Percentiles rank a stretch among this genome's conserved stretches.
Evolutionary conservation across 1,140 invertebrate genomes (phyloP).

Genomic region (Bombus terrestris): DNA sequence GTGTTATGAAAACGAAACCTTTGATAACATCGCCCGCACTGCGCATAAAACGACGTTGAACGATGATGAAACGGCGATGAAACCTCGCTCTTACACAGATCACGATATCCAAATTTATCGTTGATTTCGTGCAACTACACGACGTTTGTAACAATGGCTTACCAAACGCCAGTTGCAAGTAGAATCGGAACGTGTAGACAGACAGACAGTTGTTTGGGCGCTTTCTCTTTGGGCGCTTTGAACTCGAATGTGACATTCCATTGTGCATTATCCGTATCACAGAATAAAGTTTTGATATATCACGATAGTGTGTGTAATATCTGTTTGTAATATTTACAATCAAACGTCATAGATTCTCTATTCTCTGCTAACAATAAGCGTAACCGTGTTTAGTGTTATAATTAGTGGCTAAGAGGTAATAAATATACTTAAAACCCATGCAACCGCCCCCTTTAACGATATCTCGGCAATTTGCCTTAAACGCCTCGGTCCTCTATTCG

Average conservation of each 20-base stretch:
- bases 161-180: too few species aligned
- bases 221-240: background rate
- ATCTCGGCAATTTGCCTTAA: constrained; percentile 66
- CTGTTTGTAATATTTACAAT: background rate
- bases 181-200: background rate
- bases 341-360: background rate
- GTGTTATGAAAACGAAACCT: constrained; percentile 19
- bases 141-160: background rate
- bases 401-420: constrained; percentile 57
- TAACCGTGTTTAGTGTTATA: constrained; percentile 34
- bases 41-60: too few species aligned
- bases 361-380: constrained; percentile 18
- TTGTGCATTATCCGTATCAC: background rate
- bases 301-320: background rate
- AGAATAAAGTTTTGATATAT: background rate
- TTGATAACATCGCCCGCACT: background rate
- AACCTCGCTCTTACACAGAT: too few species aligned
- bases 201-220: background rate
- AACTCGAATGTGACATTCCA: background rate
- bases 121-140: background rate
- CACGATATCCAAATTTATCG: too few species aligned
- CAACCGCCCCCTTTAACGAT: constrained; percentile 55
- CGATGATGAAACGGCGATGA: too few species aligned
- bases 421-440: constrained; percentile 62
- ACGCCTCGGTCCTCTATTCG: constrained; percentile 54